Conservation (phyloP, 2,113 vertebrate species). For the Murina feae region DNA sequence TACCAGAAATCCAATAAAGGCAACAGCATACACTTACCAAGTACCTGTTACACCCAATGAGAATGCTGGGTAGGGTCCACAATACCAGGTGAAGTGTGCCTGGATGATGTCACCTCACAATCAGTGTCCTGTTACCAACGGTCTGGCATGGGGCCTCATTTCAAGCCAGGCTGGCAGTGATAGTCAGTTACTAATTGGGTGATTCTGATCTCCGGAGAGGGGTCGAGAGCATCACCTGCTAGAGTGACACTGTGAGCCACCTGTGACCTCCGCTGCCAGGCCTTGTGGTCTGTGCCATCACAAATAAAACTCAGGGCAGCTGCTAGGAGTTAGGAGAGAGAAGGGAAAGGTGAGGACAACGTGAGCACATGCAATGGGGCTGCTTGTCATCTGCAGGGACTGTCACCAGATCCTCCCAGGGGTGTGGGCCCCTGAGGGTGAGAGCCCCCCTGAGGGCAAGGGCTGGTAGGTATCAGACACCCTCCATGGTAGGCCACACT, state of each 20-base stretch:
- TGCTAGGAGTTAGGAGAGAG: background rate
- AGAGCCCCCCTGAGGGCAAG: too few species aligned
- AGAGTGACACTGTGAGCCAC: background rate
- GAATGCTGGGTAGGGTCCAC: background rate
- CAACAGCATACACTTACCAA: background rate
- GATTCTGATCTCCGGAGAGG: background rate
- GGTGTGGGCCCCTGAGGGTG: background rate
- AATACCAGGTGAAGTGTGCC: background rate
- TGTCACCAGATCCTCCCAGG: background rate
- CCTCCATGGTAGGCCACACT: background rate
- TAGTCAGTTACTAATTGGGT: too few species aligned
- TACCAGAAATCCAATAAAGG: background rate
- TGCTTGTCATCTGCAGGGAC: accelerated
- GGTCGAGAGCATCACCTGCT: background rate
- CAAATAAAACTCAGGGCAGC: background rate
- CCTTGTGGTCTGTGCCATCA: background rate
- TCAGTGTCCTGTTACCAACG: background rate
- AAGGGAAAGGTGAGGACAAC: background rate
- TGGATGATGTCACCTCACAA: background rate
- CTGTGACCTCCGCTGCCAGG: background rate
- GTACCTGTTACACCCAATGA: background rate
- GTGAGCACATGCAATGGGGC: background rate
- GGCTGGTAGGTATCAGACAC: background rate
- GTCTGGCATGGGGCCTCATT: background rate
- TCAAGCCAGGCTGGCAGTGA: background rate